Percentiles rank a stretch among this genome's conserved stretches.
These are phyloP conservation scores for Autographa pulchrina DNA, from an alignment of 2,888 invertebrate species.

Conservation along the genomic window DNA sequence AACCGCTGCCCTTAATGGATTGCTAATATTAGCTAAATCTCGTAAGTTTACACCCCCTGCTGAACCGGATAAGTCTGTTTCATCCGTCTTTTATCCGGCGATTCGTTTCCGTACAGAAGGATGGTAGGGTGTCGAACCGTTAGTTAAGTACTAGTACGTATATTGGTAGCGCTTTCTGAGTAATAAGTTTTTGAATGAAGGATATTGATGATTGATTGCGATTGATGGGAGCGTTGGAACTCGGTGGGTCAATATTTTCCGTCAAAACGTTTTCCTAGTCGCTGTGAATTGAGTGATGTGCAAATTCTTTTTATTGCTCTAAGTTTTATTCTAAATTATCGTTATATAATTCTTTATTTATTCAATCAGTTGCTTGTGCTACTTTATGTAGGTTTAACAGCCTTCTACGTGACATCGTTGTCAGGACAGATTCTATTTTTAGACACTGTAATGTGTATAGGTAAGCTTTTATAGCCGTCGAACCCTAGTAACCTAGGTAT, in stretches of 20 bases:
- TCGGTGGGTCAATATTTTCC: slow-evolving; percentile 46
- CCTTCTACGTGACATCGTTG: background rate
- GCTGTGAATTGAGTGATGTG: background rate
- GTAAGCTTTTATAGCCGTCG: background rate
- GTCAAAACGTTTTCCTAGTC: background rate
- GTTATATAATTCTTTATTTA: background rate
- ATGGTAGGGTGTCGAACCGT: slow-evolving; percentile 65
- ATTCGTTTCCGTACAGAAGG: slow-evolving; percentile 68
- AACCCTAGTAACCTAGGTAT: background rate
- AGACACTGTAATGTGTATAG: background rate
- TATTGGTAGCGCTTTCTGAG: slow-evolving; percentile 36
- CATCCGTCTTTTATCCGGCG: slow-evolving; percentile 85
- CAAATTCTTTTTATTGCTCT: background rate
- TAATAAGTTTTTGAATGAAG: slow-evolving; percentile 57
- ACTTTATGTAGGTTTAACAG: background rate
- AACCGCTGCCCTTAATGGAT: slow-evolving; percentile 81
- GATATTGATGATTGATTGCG: slow-evolving; percentile 61
- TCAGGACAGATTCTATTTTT: background rate
- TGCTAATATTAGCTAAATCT: slow-evolving; percentile 88
- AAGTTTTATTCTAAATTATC: background rate
- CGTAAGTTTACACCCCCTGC: slow-evolving; percentile 78
- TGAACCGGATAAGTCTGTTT: slow-evolving; percentile 76
- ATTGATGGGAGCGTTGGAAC: slow-evolving; percentile 42
- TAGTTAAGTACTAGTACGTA: slow-evolving; percentile 57
- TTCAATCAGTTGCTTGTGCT: too few relatives aligned